Base-by-base conservation (phyloP, 2,113 vertebrate genomes). In the Charadrius vociferus region DNA sequence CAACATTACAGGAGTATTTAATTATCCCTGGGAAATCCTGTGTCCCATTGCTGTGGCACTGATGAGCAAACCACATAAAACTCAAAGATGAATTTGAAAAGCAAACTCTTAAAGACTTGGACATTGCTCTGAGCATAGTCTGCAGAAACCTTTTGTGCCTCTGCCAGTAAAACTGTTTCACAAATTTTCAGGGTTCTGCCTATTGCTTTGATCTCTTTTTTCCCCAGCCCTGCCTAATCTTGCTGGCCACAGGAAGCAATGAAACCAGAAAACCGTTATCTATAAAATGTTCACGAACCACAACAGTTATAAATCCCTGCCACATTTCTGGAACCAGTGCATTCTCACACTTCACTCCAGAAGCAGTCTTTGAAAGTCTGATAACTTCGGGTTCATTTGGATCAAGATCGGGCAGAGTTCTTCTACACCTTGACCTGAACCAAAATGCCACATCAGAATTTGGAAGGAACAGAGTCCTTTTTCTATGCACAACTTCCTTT, bases 31-130 rank as follows among this genome's bases (percentile, higher is more conserved):
- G 87, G 90, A 97, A 96, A 91, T 47, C 36, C 3, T 0, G 0
- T 45, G 47, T 95, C 92, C 90, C 53, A 45, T 58, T 86, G 87
- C 90, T 61, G 79, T 86, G 85, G 87, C 62, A 81, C 67, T 86
- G 92, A 96, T 91, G 92, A 93, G 73, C 71, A 96, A 97, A 96
- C 71, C 95, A 85, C 85, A 88, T 90, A 88, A 85, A 93, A 88
- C 41, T 93, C 39, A 66, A 75, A 93, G 43, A 90, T 66, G 1
- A 83, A 90, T 94, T 92, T 81, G 59, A 86, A 93, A 93, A 94
- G 50, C 41, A 92, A 93, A 77, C 47, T 62, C 43, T 49, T 75
- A 75, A 90, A 93, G 66, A 19, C 49, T 85, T 73, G 36, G 53
- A 82, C 45, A 50, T 77, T 92, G 92, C 62, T 80, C 36, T 66